Base-by-base conservation (phyloP, 92 coral and sea anemone species). In the Zoanthus sansibaricus region DNA sequence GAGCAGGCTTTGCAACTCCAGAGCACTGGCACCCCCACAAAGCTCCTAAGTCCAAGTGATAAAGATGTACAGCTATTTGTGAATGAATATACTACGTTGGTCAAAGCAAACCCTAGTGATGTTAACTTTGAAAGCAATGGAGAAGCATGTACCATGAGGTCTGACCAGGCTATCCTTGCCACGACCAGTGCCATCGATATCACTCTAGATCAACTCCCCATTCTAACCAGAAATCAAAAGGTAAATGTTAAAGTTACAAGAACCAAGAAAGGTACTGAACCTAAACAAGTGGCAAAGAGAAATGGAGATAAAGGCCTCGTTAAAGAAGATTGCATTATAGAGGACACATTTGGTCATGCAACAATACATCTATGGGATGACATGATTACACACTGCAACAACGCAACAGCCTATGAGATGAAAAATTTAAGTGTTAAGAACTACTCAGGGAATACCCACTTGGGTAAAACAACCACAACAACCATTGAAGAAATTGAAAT, bases 281-380 rank as follows among this genome's bases (percentile, higher is more conserved):
- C 90, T 1, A 90, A 86, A 77, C 75, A 90, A 86, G 93, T 86
- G 14, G 31, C 32, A 16, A 90, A 79, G 79, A 64, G 93, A 49
- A 76, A 90, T 64, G 70, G 76, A 71, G 54, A 58, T 1, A 79
- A 9, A 62, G 87, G 90, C 16, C 67, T 78, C 12, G 90, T 86
- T 3, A 86, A 86, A 71, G 90, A 90, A 67, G 93, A 90, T 37
- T 88, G 91, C 44, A 71, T 88, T 31, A 59, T 72, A 45, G 91
- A 88, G 66, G 94, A 91, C 56, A 61, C 72, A 52, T 82, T 86
- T 31, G 91, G 89, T 15, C 77, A 87, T 64, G 71, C 91, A 64
- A 83, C 74, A 56, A 16, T 91, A 45, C 94, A 91, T 61, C 25
- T 61, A 61, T 91, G 88, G 88, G 75, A 86, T 75, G 72, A 86